phyloP scores from a whole-genome alignment of 2,888 invertebrate species.

The Pelosia muscerda region DNA sequence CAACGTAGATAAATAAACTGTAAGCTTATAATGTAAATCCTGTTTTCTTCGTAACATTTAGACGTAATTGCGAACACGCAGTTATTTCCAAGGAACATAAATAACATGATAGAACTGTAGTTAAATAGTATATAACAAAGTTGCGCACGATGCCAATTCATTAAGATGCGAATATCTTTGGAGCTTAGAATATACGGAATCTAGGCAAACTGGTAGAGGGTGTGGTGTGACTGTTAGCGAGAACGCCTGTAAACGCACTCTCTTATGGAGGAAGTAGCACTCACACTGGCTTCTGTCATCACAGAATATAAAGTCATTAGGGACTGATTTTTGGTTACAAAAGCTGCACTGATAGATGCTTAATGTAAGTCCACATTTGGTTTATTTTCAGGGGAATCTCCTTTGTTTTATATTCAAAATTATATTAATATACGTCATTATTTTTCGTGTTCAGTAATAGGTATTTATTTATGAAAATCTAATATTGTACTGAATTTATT shows the following conservation, averaged over 20 bases:
- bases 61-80: constrained; percentile 22
- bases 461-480: no score
- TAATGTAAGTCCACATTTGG: no score
- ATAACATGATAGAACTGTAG: constrained; percentile 46
- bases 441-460: no score
- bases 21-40: neutral
- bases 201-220: constrained; percentile 36
- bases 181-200: constrained; percentile 34
- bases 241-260: neutral
- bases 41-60: constrained; percentile 1
- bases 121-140: constrained; percentile 45
- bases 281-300: no score
- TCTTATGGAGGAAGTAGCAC: neutral
- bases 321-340: no score
- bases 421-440: no score
- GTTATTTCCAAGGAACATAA: constrained; percentile 26
- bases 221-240: constrained; percentile 22
- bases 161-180: constrained; percentile 31
- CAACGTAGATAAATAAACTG: neutral
- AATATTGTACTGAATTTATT: no score
- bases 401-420: no score
- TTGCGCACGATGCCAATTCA: constrained; percentile 48
- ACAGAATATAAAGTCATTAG: no score
- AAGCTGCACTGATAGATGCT: no score
- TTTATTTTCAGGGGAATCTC: no score